phyloP scores from a whole-genome alignment of 2,888 invertebrate species.

The Archips xylosteana region DNA sequence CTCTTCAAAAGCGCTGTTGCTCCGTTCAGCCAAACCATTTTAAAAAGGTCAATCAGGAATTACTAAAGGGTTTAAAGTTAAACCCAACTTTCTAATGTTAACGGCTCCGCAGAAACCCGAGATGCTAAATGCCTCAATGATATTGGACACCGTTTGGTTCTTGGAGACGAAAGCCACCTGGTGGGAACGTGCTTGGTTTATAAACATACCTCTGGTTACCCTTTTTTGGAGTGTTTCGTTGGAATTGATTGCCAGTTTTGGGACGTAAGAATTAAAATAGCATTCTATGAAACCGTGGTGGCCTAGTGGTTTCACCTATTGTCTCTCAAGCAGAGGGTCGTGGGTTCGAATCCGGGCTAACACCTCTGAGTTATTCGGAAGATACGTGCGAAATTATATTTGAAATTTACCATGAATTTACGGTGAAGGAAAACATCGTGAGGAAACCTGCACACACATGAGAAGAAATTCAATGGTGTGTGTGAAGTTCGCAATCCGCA shows the following conservation, averaged over 20 bases:
- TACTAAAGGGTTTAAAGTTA: background rate
- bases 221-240: constrained; percentile 24
- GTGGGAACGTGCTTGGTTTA: constrained; percentile 27
- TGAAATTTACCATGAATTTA: too few relatives aligned
- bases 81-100: constrained; percentile 10
- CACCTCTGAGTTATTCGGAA: too few relatives aligned
- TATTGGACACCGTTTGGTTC: constrained; percentile 25
- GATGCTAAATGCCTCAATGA: constrained; percentile 12
- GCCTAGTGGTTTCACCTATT: too few relatives aligned
- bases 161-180: constrained; percentile 28
- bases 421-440: too few relatives aligned
- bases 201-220: constrained; percentile 27
- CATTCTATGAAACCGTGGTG: background rate
- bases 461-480: too few relatives aligned
- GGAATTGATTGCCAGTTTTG: constrained; percentile 21
- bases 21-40: background rate
- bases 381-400: too few relatives aligned
- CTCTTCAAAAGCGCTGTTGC: background rate
- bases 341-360: too few relatives aligned
- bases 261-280: background rate
- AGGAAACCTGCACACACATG: too few relatives aligned
- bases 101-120: constrained; percentile 12
- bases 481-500: too few relatives aligned
- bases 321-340: too few relatives aligned
- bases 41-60: background rate